Evolutionary conservation across 2,888 invertebrate genomes (phyloP), one percentile per base, ranked within the genome.

Genomic region (Octonoba sinensis): DNA sequence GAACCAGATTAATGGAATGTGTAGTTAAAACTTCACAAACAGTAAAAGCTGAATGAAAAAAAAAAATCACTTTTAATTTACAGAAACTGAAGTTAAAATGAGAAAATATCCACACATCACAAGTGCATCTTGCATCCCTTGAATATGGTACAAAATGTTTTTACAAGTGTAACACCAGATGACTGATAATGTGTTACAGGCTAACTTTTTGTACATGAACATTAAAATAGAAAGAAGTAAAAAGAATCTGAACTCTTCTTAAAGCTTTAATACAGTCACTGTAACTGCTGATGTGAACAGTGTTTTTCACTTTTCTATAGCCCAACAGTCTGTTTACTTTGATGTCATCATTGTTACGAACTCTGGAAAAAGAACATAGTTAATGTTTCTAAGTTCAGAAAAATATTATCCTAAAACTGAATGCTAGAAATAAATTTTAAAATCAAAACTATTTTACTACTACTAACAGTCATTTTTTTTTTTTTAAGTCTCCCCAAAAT

Each of bases 281-380:
- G 62, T 67, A 13, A 36, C 64, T 24, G 60, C 56, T 60, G 66
- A 60, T 73, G 67, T 59, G 51, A 27, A 65, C 73, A 70, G 60
- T 67, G 73, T 18, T 71, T 62, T 27, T 74, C n/a, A 20, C 20
- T 69, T 20, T 49, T 72, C 54, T 62, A 51, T 18, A 70, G 16
- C 47, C n/a, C 36, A 57, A 16, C 12, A 27, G 13, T n/a, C 47
- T 46, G 51, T 62, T 85, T 84, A 85, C 84, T 85, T 86, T 77
- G 86, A 86, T 85, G 86, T 86, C 86, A 85, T 85, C 85, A 85
- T 85, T 56, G 85, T 85, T 36, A 85, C 85, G 69, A 86, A 86
- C 77, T 86, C 86, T 85, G 82, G 27, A 72, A 65, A 59, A 46
- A 69, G 66, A 74, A 73, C 27, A 69, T 27, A 71, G 24, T 24